These are phyloP conservation scores for Drosophila orosa DNA, from an alignment of 1,140 invertebrate species.

Conservation along the genomic window DNA sequence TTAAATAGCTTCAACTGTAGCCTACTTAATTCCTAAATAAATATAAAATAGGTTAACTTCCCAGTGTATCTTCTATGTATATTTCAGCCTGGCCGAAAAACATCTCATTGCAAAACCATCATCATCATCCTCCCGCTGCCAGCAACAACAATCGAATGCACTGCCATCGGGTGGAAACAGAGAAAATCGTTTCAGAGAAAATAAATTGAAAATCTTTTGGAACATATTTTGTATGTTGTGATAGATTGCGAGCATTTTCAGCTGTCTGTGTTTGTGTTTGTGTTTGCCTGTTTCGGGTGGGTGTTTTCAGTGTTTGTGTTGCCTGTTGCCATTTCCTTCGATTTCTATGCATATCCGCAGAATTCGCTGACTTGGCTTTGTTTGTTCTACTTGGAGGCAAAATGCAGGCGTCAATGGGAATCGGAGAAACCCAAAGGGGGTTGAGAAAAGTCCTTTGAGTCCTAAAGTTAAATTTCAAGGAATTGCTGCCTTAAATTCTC, in stretches of 20 bases:
- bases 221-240: conserved; percentile 71
- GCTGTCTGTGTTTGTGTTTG: conserved; percentile 44
- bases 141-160: conserved; percentile 39
- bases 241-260: conserved; percentile 59
- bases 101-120: conserved; percentile 59
- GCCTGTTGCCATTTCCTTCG: conserved; percentile 55
- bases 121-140: conserved; percentile 10
- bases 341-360: conserved; percentile 66
- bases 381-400: conserved; percentile 25
- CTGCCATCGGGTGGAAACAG: conserved; percentile 13
- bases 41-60: background rate
- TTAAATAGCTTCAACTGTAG: too few relatives aligned
- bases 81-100: conserved; percentile 1
- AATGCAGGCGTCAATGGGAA: background rate
- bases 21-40: too few relatives aligned
- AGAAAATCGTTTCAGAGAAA: conserved; percentile 77
- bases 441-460: background rate
- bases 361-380: conserved; percentile 56
- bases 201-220: conserved; percentile 79
- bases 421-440: background rate
- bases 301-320: conserved; percentile 40
- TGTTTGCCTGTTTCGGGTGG: conserved; percentile 18
- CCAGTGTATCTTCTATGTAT: background rate
- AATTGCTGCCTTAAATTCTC: background rate
- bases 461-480: background rate